These are phyloP conservation scores for Halichoerus grypus DNA, from an alignment of 2,113 vertebrate genomes.

Conservation along the genomic window DNA sequence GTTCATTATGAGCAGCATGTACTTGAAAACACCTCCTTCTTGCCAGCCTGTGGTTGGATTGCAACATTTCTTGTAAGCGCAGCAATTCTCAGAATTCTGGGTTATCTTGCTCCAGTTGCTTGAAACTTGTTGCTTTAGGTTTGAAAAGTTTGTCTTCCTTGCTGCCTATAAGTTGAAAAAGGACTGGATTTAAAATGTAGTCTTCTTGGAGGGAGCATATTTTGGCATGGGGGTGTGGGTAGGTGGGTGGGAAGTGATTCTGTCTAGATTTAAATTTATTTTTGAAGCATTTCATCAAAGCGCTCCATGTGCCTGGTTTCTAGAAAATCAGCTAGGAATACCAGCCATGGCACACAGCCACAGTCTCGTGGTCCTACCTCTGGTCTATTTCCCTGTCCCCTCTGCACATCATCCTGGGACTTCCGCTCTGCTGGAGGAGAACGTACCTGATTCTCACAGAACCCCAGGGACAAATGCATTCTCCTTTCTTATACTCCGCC, in stretches of 20 bases:
- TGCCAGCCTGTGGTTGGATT: neutral
- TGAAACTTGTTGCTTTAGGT: neutral
- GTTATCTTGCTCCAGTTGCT: neutral
- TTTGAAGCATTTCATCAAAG: neutral
- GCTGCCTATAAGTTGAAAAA: neutral
- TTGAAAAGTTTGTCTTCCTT: neutral
- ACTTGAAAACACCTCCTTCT: neutral
- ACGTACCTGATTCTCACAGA: neutral
- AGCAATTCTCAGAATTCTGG: neutral
- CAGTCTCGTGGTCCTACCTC: neutral
- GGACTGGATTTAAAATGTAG: neutral
- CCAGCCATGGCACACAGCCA: rapidly evolving
- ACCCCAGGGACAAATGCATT: rapidly evolving
- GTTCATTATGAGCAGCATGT: rapidly evolving
- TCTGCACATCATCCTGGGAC: rapidly evolving
- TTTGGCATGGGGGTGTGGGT: neutral
- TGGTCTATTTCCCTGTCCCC: rapidly evolving
- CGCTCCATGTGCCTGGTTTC: neutral
- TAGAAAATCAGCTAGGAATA: neutral
- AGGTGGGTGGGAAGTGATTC: neutral
- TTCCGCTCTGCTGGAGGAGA: rapidly evolving
- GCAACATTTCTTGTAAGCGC: neutral
- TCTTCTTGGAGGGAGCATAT: neutral
- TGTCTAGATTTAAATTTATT: neutral
- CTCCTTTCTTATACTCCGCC: neutral